Percentiles rank a stretch among this genome's conserved stretches.
Conservation (phyloP, 2,797 vertebrate species). For the Muraenolepis orangiensis region DNA sequence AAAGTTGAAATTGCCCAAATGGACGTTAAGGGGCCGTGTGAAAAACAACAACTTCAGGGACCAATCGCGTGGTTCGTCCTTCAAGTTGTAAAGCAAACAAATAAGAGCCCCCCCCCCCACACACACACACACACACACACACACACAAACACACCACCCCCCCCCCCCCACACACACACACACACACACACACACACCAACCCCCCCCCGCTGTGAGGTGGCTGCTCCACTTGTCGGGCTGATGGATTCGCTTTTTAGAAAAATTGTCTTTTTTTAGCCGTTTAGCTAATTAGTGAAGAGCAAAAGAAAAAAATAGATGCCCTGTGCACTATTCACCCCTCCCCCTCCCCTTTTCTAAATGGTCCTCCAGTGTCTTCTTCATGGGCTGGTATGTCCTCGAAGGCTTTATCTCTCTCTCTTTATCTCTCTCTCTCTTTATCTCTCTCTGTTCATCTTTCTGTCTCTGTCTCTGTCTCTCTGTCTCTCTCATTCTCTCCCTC, state of each 20-base stretch:
- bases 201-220: constrained; percentile 60
- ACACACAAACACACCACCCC: too few species aligned
- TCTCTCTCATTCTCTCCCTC: constrained; percentile 20
- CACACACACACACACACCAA: too few species aligned
- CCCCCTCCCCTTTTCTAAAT: constrained; percentile 28
- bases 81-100: constrained; percentile 73
- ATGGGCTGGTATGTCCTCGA: constrained; percentile 48
- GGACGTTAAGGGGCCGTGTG: constrained; percentile 23
- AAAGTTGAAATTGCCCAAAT: background rate
- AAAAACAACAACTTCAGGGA: constrained; percentile 54
- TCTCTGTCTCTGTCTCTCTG: background rate
- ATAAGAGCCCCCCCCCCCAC: constrained; percentile 60
- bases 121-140: too few species aligned
- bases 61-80: constrained; percentile 65
- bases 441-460: background rate
- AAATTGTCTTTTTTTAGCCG: constrained; percentile 73
- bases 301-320: constrained; percentile 32
- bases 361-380: constrained; percentile 50
- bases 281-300: constrained; percentile 67
- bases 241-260: constrained; percentile 77
- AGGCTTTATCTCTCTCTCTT: constrained; percentile 37
- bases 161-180: too few species aligned
- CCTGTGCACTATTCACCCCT: constrained; percentile 40
- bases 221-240: constrained; percentile 79
- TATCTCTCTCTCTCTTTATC: too few species aligned